These are phyloP conservation scores for Balaeniceps rex DNA, from an alignment of 2,113 vertebrate species.

Conservation along the genomic window DNA sequence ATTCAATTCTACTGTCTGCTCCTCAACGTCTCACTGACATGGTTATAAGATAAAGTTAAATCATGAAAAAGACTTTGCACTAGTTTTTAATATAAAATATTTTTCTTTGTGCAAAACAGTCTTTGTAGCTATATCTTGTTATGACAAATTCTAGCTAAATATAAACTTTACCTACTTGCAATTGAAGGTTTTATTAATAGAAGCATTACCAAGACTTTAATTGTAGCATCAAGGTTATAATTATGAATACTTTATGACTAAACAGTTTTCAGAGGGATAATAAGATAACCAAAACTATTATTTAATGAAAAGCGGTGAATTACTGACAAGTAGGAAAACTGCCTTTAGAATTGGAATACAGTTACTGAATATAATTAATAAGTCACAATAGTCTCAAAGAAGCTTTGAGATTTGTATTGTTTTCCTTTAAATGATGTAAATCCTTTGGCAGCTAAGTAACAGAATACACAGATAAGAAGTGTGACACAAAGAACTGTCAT, in stretches of 20 bases:
- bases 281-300: background rate
- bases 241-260: conserved; percentile 7
- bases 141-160: background rate
- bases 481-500: conserved; percentile 36
- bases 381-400: background rate
- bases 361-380: conserved; percentile 59
- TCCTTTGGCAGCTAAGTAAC: conserved; percentile 26
- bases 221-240: background rate
- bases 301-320: background rate
- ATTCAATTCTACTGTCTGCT: background rate
- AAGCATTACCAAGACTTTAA: background rate
- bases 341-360: background rate
- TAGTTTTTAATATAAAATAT: background rate
- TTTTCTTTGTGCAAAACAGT: background rate
- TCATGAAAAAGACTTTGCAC: background rate
- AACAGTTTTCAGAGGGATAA: conserved; percentile 19
- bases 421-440: conserved; percentile 50
- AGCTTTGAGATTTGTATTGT: conserved; percentile 34
- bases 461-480: conserved; percentile 28
- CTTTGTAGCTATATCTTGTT: background rate
- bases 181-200: background rate
- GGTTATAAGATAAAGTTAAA: background rate
- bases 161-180: background rate
- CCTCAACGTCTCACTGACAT: background rate
- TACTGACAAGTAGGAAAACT: background rate